These are phyloP conservation scores for Chaetodon trifascialis DNA, from an alignment of 2,113 vertebrate genomes.

Conservation along the genomic window DNA sequence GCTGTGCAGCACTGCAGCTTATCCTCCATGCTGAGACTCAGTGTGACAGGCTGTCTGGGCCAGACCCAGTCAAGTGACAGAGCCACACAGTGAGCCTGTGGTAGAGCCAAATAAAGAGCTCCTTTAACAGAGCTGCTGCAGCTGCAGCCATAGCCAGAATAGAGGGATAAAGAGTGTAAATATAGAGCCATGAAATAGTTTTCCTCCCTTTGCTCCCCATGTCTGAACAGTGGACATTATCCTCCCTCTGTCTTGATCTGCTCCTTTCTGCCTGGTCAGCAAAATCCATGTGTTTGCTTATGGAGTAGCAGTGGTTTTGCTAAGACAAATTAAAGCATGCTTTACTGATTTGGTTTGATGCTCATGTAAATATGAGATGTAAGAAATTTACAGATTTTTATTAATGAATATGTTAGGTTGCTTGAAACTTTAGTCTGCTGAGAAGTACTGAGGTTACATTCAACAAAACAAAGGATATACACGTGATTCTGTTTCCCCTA, in stretches of 20 bases:
- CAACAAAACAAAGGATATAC: background rate
- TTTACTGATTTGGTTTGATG: conserved; percentile 2
- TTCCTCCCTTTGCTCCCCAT: conserved; percentile 22
- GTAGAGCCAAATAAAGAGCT: conserved; percentile 75
- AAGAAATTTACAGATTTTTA: background rate
- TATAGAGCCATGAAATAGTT: conserved; percentile 67
- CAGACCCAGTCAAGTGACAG: conserved; percentile 69
- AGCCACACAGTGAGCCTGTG: conserved; percentile 78
- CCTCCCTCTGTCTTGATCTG: conserved; percentile 19
- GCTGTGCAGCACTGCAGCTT: conserved; percentile 50
- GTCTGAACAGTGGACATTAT: conserved; percentile 37
- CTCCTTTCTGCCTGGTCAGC: conserved; percentile 17
- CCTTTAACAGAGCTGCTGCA: conserved; percentile 75
- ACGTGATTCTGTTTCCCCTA: background rate
- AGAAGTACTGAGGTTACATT: background rate
- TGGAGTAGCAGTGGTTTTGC: background rate
- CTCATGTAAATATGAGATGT: conserved; percentile 1
- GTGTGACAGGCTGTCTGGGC: conserved; percentile 61
- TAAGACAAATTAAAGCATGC: background rate
- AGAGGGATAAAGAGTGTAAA: conserved; percentile 70
- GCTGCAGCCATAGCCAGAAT: conserved; percentile 73
- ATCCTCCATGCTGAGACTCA: conserved; percentile 62
- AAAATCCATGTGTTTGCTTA: conserved; percentile 19
- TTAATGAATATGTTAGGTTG: background rate
- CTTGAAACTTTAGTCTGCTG: background rate